Conservation (phyloP, 2,797 vertebrate genomes). For the Alfaro cultratus region DNA sequence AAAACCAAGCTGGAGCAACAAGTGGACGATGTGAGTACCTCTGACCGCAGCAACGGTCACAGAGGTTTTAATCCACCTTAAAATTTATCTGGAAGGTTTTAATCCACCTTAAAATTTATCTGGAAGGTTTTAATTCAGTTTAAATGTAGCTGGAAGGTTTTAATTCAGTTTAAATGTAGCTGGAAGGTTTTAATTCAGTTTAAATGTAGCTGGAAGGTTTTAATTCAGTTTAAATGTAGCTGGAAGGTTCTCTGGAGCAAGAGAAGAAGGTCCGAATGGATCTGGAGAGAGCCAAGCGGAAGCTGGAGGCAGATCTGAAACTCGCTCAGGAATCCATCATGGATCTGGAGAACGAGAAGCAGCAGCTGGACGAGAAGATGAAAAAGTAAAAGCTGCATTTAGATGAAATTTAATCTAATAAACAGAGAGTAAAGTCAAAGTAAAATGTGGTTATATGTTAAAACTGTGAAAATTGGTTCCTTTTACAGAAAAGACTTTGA, state of each 20-base stretch:
- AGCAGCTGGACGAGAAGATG: conserved; percentile 83
- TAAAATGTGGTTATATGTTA: neutral
- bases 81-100: conserved; percentile 65
- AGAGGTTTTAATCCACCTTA: fast-evolving
- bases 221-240: neutral
- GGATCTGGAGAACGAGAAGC: conserved; percentile 85
- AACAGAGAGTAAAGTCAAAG: neutral
- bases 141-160: no score
- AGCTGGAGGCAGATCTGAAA: conserved; percentile 87
- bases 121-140: conserved; percentile 36
- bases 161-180: no score
- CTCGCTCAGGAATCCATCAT: conserved; percentile 82
- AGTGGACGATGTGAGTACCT: conserved; percentile 83
- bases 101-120: conserved; percentile 50
- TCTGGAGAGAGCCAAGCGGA: conserved; percentile 84
- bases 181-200: fast-evolving
- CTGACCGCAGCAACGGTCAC: fast-evolving
- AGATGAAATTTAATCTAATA: neutral
- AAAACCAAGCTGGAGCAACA: conserved; percentile 86
- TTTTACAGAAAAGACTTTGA: conserved; percentile 86
- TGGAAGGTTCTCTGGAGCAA: conserved; percentile 83
- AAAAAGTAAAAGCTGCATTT: conserved; percentile 77
- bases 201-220: no score
- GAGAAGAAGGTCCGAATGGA: conserved; percentile 85
- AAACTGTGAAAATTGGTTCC: neutral